Conservation (phyloP, 2,888 invertebrate species). For the Exocentrus adspersus region DNA sequence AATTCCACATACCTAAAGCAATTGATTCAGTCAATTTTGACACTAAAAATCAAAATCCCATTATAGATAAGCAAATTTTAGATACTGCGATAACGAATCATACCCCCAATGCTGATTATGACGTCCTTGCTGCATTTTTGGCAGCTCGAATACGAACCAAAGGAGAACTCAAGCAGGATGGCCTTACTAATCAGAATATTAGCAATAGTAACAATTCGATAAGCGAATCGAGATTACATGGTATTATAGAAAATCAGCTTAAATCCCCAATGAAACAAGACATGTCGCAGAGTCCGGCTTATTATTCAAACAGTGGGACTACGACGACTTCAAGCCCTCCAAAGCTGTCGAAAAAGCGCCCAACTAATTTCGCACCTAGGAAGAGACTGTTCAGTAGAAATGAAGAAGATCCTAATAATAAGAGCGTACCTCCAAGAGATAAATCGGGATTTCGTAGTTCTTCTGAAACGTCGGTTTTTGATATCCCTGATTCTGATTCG, state of each 20-base stretch:
- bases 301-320: slow-evolving; percentile 43
- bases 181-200: slow-evolving; percentile 36
- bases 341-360: slow-evolving; percentile 63
- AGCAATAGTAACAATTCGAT: slow-evolving; percentile 41
- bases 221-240: slow-evolving; percentile 43
- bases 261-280: slow-evolving; percentile 64
- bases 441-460: slow-evolving; percentile 67
- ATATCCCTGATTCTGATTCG: slow-evolving; percentile 72
- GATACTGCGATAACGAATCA: slow-evolving; percentile 52
- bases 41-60: slow-evolving; percentile 26
- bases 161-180: slow-evolving; percentile 78
- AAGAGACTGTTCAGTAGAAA: slow-evolving; percentile 70
- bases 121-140: slow-evolving; percentile 71
- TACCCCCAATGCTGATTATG: slow-evolving; percentile 58
- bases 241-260: slow-evolving; percentile 55
- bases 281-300: slow-evolving; percentile 28
- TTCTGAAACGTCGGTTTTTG: slow-evolving; percentile 73
- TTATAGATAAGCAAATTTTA: slow-evolving; percentile 35
- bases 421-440: slow-evolving; percentile 60
- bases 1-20: slow-evolving; percentile 75
- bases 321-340: slow-evolving; percentile 63
- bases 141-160: slow-evolving; percentile 85
- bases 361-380: slow-evolving; percentile 58
- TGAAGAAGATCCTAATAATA: slow-evolving; percentile 63
- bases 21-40: slow-evolving; percentile 72